Base-by-base conservation (phyloP, 2,888 invertebrate species). In the Polyommatus iphigenia region DNA sequence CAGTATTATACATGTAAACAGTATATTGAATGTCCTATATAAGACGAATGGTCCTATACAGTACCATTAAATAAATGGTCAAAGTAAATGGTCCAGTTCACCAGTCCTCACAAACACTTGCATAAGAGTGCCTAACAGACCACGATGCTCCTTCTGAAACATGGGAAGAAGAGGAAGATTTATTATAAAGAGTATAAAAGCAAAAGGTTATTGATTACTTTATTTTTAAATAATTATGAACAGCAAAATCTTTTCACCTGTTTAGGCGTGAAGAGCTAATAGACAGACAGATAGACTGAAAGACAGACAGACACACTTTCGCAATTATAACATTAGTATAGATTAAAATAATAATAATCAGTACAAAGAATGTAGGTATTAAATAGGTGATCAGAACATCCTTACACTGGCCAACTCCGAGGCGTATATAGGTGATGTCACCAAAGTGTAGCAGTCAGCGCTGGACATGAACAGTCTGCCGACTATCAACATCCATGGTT, bases 111-210 rank as follows among this genome's bases (percentile, higher is more conserved):
- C 87, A 78, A 89, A 85, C 15, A 91, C 86, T 78, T 91, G 92
- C 0, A 91, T 84, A 1, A 91, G 86, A 0, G 90, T 88, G 1
- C 91, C 89, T 0, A 91, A 80, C 0, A 88, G 83, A 2, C 91
- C 91, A 0, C 92, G 88, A 62, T 90, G 84, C 79, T 90, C 89
- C 85, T 89, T 91, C 91, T 91, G 88, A 0, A 87, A 86, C 8
- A n/a, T 3, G 4, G 13, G 13, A 71, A 73, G 13, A 24, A 41
- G 41, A 76, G n/a, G n/a, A 13, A n/a, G 3, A 57, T n/a, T n/a
- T n/a, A 57, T n/a, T n/a, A 36, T 36, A 0, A 36, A 36, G 36
- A 36, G 6, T 36, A 36, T 36, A 36, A 36, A 36, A 36, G 36
- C 36, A 6, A 36, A 36, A 36, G 6, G 36, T 36, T 0, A 5